phyloP scores from a whole-genome alignment of 2,888 invertebrate genomes.

The Papilio gigon region DNA sequence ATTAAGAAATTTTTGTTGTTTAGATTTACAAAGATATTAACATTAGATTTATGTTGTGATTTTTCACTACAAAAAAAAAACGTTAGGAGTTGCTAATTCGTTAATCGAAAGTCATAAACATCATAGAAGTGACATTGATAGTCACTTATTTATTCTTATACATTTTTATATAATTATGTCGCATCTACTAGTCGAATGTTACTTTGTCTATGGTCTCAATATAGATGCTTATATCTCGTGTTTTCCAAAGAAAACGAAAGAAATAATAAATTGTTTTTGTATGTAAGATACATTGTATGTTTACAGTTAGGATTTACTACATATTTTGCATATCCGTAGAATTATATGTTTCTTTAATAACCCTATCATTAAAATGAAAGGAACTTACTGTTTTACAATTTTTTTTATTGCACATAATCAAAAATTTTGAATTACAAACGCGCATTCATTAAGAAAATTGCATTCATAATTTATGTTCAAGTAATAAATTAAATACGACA shows the following conservation, averaged over 20 bases:
- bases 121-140: too few species aligned
- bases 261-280: not conserved
- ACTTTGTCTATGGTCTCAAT: too few species aligned
- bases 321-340: not conserved
- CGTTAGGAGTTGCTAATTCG: too few species aligned
- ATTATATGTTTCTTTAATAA: not conserved
- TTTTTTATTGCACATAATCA: constrained; percentile 10
- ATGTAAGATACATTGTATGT: not conserved
- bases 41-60: not conserved
- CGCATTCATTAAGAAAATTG: constrained; percentile 13
- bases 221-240: too few species aligned
- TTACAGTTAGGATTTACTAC: not conserved
- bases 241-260: not conserved
- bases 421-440: constrained; percentile 22
- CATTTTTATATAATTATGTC: too few species aligned
- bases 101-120: too few species aligned
- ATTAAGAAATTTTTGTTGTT: not conserved
- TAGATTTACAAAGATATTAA: not conserved
- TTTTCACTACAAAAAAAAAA: not conserved
- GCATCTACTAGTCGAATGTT: too few species aligned
- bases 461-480: constrained; percentile 18
- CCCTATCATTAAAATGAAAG: not conserved
- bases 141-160: too few species aligned
- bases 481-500: constrained; percentile 27
- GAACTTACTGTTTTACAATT: constrained; percentile 31